Percentiles rank a stretch among this genome's conserved stretches.
phyloP scores from a whole-genome alignment of 2,888 invertebrate species.

The Nemapogon koenigi region DNA sequence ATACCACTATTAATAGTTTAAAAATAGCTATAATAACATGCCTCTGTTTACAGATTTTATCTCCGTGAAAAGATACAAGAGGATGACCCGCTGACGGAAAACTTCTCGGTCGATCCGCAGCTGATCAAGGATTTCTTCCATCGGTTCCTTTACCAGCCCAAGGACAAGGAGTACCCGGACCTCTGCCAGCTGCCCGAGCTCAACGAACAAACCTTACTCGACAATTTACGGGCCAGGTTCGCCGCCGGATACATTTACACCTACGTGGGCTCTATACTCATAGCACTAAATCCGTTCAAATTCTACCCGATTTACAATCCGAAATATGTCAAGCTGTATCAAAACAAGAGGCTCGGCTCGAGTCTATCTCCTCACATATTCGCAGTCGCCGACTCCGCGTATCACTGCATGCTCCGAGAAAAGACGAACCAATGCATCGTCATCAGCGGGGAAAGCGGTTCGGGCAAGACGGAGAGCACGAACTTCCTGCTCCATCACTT shows the following conservation, averaged over 20 bases:
- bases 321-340: conserved; percentile 95
- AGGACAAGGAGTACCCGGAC: conserved; percentile 94
- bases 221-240: conserved; percentile 89
- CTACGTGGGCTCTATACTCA: conserved; percentile 93
- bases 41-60: conserved; percentile 83
- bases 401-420: conserved; percentile 92
- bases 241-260: conserved; percentile 94
- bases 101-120: conserved; percentile 89
- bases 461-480: conserved; percentile 97
- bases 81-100: conserved; percentile 88
- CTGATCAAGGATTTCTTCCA: conserved; percentile 92
- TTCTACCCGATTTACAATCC: conserved; percentile 98
- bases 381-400: conserved; percentile 93
- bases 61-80: conserved; percentile 80
- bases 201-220: conserved; percentile 90
- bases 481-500: conserved; percentile 94
- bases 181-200: conserved; percentile 94
- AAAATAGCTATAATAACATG: too few relatives aligned
- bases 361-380: conserved; percentile 96
- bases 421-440: conserved; percentile 91
- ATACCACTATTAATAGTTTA: neutral
- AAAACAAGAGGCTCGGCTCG: conserved; percentile 88
- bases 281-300: conserved; percentile 93
- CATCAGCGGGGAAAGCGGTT: conserved; percentile 93
- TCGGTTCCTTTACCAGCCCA: conserved; percentile 89